phyloP scores from a whole-genome alignment of 2,797 vertebrate species.

The Darevskia nairensis region DNA sequence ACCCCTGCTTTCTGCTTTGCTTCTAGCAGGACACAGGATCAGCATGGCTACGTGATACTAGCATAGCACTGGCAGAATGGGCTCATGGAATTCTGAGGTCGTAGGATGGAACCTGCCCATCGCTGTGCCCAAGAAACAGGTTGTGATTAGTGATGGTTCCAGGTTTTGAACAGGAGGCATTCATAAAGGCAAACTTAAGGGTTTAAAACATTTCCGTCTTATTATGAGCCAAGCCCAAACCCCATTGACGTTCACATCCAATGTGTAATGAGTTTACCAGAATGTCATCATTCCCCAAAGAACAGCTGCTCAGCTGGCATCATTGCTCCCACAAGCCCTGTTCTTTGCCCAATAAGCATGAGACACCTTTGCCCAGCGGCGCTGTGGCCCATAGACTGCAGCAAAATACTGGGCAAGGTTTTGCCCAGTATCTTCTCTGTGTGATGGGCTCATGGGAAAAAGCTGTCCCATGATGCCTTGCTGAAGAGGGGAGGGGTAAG shows the following conservation, averaged over 20 bases:
- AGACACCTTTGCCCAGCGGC: too few species aligned
- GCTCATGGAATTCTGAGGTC: neutral
- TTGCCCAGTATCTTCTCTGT: too few species aligned
- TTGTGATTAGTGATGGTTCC: neutral
- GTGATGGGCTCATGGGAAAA: too few species aligned
- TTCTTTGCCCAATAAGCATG: too few species aligned
- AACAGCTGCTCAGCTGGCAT: neutral
- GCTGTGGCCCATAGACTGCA: too few species aligned
- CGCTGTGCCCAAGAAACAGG: neutral
- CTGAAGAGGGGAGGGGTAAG: too few species aligned
- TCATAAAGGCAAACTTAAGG: neutral
- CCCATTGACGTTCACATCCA: neutral
- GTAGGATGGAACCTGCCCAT: neutral
- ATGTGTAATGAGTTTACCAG: neutral
- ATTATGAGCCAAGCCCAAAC: neutral
- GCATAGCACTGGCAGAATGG: neutral
- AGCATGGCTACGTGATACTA: neutral
- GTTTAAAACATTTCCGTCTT: neutral
- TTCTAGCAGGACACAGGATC: neutral
- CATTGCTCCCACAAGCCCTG: neutral
- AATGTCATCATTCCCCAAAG: neutral
- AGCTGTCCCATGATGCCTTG: too few species aligned
- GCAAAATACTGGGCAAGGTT: too few species aligned
- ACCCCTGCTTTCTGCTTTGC: neutral
- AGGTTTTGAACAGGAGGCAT: neutral